A percentile compares a stretch with the other conserved stretches of the same genome.
phyloP scores from a whole-genome alignment of 1,140 invertebrate genomes.

The Schmidtea mediterranea region DNA sequence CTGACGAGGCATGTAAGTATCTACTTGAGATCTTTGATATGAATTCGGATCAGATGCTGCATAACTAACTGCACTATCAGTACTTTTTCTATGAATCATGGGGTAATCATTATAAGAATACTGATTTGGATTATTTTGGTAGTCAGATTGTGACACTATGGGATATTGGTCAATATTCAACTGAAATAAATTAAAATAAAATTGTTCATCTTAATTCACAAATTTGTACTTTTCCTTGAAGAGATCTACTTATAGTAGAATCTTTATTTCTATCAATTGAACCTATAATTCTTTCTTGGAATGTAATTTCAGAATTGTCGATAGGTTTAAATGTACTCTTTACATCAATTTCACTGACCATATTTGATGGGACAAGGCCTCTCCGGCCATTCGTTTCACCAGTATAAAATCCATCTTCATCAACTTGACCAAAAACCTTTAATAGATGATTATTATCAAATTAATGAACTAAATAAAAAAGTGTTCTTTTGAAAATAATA shows the following conservation, averaged over 20 bases:
- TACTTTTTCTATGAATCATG: neutral
- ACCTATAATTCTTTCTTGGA: too few species aligned
- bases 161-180: too few species aligned
- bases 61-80: neutral
- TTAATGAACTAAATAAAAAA: too few species aligned
- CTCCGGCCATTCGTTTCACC: conserved; percentile 57
- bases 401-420: conserved; percentile 89
- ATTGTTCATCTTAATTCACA: too few species aligned
- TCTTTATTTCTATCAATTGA: neutral
- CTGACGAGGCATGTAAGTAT: neutral
- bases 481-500: too few species aligned
- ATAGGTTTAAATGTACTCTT: neutral
- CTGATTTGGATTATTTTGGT: too few species aligned
- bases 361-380: conserved; percentile 87
- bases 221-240: too few species aligned
- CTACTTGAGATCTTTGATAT: conserved; percentile 8
- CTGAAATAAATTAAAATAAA: too few species aligned
- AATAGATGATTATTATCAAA: too few species aligned
- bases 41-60: neutral
- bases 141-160: too few species aligned
- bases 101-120: too few species aligned
- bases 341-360: conserved; percentile 70
- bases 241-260: neutral
- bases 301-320: neutral
- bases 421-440: conserved; percentile 53